A percentile compares a stretch with the other conserved stretches of the same genome.
Conservation (phyloP, 23 tunicate species). For the Ciona savignyi region DNA sequence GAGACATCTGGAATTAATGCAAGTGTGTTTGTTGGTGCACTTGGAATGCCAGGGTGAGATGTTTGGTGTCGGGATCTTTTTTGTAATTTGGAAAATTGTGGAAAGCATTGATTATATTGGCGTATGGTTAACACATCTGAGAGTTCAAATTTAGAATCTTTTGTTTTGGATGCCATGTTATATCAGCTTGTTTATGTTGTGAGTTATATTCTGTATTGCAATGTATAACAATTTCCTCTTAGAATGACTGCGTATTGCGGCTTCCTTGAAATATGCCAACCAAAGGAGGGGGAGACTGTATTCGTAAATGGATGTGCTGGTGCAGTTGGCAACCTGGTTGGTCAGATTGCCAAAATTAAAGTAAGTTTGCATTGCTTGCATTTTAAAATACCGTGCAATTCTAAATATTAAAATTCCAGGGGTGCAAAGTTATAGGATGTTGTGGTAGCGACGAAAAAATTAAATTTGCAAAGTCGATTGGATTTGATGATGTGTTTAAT, state of each 20-base stretch:
- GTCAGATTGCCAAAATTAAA: constrained; percentile 68
- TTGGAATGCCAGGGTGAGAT: constrained; percentile 30
- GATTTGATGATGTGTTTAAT: constrained; percentile 81
- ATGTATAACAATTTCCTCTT: background rate
- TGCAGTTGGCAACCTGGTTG: constrained; percentile 61
- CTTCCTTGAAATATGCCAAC: constrained; percentile 41
- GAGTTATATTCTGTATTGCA: no score
- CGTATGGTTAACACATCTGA: no score
- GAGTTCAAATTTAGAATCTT: no score
- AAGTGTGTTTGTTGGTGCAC: background rate
- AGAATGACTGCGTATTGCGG: constrained; percentile 74
- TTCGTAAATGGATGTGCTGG: constrained; percentile 62
- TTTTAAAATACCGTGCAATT: background rate
- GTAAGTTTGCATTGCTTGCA: constrained; percentile 6
- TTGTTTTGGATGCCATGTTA: background rate
- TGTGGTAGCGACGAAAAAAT: constrained; percentile 43
- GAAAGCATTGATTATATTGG: no score
- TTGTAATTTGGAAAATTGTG: no score
- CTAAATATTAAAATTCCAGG: constrained; percentile 10
- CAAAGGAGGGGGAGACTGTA: constrained; percentile 62
- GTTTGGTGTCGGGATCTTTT: no score
- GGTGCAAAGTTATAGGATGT: constrained; percentile 46
- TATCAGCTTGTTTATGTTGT: no score
- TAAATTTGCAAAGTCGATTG: constrained; percentile 39
- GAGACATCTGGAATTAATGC: background rate